Evolutionary conservation across 2,888 invertebrate species (phyloP).

Genomic region (Notodonta ziczac): DNA sequence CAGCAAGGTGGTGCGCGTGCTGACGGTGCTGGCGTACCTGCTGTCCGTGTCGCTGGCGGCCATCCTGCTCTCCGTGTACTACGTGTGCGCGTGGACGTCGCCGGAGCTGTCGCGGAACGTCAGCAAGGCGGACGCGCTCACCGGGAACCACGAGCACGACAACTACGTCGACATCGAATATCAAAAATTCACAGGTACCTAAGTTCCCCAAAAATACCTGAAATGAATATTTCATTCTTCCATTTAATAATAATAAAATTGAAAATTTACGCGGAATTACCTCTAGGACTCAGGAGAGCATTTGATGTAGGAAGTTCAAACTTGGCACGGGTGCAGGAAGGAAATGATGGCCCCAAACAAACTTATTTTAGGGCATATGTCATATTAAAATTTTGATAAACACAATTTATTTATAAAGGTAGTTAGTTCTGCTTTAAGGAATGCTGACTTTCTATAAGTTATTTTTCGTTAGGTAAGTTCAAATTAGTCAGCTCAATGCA

Average conservation of each 20-base stretch:
- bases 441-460: too few species aligned
- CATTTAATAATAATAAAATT: neutral
- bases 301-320: too few species aligned
- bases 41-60: slow-evolving; percentile 94
- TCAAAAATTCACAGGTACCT: slow-evolving; percentile 13
- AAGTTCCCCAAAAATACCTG: too few species aligned
- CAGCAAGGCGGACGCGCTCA: slow-evolving; percentile 43
- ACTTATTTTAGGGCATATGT: too few species aligned
- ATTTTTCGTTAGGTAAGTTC: too few species aligned
- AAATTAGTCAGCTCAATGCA: too few species aligned
- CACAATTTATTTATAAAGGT: too few species aligned
- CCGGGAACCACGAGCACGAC: slow-evolving; percentile 30
- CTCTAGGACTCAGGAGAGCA: neutral
- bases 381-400: too few species aligned
- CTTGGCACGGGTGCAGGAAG: too few species aligned
- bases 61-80: slow-evolving; percentile 91
- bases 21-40: slow-evolving; percentile 92
- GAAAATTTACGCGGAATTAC: neutral
- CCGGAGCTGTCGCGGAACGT: slow-evolving; percentile 82
- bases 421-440: too few species aligned
- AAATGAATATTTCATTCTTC: neutral
- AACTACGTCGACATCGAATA: neutral
- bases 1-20: slow-evolving; percentile 84
- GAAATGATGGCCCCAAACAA: too few species aligned
- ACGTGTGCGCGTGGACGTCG: slow-evolving; percentile 91